phyloP scores from a whole-genome alignment of 2,113 vertebrate genomes.

The Hepsetus odoe region DNA sequence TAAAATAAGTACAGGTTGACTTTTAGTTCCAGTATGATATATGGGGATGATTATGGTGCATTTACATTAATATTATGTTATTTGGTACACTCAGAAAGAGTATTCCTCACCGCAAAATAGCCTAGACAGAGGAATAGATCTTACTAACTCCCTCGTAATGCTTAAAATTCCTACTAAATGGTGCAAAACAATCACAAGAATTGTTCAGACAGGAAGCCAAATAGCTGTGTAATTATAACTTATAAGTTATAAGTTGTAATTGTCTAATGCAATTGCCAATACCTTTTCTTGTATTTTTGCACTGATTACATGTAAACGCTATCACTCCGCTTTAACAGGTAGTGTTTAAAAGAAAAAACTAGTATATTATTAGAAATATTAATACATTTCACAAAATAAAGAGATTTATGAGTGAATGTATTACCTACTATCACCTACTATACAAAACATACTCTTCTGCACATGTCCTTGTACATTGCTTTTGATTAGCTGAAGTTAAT shows the following conservation, averaged over 20 bases:
- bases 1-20: neutral
- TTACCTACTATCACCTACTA: no score
- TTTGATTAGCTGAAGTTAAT: no score
- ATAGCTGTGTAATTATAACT: neutral
- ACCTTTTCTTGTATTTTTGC: no score
- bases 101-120: neutral
- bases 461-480: no score
- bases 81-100: neutral
- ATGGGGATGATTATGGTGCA: neutral
- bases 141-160: neutral
- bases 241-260: neutral
- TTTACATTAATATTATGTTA: constrained; percentile 12
- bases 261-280: no score
- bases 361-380: neutral
- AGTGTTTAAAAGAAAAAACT: no score
- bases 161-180: no score
- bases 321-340: no score
- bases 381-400: no score
- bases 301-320: no score
- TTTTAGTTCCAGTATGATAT: constrained; percentile 7
- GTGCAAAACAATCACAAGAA: neutral
- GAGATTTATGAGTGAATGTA: no score
- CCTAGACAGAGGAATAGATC: neutral
- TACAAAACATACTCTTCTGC: no score
- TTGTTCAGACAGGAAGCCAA: neutral